Percentiles rank a stretch among this genome's conserved stretches.
These are phyloP conservation scores for Phyllostomus discolor DNA, from an alignment of 2,113 vertebrate species.

Conservation along the genomic window DNA sequence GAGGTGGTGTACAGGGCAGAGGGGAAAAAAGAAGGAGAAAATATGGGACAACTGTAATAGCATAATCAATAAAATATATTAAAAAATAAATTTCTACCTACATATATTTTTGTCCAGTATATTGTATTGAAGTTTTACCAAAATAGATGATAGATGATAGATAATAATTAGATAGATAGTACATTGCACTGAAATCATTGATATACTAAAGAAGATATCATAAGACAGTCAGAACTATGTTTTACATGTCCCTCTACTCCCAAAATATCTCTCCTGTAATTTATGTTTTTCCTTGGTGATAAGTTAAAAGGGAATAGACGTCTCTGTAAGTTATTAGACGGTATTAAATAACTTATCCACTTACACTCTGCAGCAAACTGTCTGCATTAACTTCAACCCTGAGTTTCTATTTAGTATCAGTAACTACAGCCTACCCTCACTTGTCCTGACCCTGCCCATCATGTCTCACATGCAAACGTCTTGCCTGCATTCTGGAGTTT, in stretches of 20 bases:
- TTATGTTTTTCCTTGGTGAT: not conserved
- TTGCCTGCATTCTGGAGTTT: not conserved
- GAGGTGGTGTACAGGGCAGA: too few relatives aligned
- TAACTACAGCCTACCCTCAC: rapidly evolving
- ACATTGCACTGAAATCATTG: not conserved
- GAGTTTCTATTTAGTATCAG: not conserved
- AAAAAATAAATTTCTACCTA: not conserved
- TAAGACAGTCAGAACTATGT: not conserved
- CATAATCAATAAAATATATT: not conserved
- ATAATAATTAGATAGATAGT: not conserved
- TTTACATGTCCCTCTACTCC: not conserved
- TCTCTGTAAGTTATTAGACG: not conserved
- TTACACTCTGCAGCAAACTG: not conserved
- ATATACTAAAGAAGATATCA: not conserved
- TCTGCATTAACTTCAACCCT: not conserved
- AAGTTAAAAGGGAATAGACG: not conserved
- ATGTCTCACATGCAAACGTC: rapidly evolving
- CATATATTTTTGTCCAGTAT: not conserved
- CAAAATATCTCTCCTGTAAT: not conserved
- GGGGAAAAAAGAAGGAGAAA: too few relatives aligned
- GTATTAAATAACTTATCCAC: not conserved
- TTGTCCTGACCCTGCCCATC: rapidly evolving
- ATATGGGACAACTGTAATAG: too few relatives aligned
- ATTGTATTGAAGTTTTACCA: not conserved
- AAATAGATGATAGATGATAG: not conserved